Conservation (phyloP, 2,888 invertebrate genomes). For the Stenchaetothrips biformis region DNA sequence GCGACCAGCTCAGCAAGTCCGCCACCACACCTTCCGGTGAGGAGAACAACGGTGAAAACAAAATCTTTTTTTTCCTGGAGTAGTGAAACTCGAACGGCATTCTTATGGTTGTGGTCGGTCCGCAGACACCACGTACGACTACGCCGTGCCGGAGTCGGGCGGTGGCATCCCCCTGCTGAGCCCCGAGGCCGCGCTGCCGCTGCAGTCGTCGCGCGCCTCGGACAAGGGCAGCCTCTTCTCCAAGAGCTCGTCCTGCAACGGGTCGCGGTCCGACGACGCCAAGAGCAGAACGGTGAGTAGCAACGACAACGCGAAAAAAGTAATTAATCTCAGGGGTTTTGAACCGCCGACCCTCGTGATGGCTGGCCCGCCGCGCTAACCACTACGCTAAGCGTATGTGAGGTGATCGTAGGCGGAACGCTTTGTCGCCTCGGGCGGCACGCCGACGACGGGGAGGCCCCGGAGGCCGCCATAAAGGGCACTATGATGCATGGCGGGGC, state of each 20-base stretch:
- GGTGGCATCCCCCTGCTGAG: slow-evolving; percentile 63
- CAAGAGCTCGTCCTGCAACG: slow-evolving; percentile 42
- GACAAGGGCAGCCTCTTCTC: slow-evolving; percentile 51
- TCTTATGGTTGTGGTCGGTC: slow-evolving; percentile 31
- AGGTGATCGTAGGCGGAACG: too few relatives aligned
- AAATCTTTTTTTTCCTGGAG: background rate
- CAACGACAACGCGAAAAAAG: background rate
- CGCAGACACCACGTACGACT: slow-evolving; percentile 68
- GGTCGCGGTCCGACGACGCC: slow-evolving; percentile 39
- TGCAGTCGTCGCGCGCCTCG: slow-evolving; percentile 45
- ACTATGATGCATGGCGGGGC: background rate
- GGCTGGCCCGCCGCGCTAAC: too few relatives aligned
- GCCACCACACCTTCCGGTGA: slow-evolving; percentile 39
- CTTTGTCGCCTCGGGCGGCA: too few relatives aligned
- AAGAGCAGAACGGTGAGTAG: slow-evolving; percentile 51
- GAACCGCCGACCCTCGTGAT: too few relatives aligned
- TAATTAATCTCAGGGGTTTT: too few relatives aligned
- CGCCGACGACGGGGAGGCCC: too few relatives aligned
- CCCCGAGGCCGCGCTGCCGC: slow-evolving; percentile 48
- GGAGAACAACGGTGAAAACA: background rate
- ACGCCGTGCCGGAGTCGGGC: slow-evolving; percentile 67
- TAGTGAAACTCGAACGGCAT: background rate
- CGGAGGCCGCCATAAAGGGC: too few relatives aligned
- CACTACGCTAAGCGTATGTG: too few relatives aligned
- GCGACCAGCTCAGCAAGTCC: slow-evolving; percentile 52